A percentile compares a stretch with the other conserved stretches of the same genome.
phyloP scores from a whole-genome alignment of 2,888 invertebrate species.

The Tachina lurida region DNA sequence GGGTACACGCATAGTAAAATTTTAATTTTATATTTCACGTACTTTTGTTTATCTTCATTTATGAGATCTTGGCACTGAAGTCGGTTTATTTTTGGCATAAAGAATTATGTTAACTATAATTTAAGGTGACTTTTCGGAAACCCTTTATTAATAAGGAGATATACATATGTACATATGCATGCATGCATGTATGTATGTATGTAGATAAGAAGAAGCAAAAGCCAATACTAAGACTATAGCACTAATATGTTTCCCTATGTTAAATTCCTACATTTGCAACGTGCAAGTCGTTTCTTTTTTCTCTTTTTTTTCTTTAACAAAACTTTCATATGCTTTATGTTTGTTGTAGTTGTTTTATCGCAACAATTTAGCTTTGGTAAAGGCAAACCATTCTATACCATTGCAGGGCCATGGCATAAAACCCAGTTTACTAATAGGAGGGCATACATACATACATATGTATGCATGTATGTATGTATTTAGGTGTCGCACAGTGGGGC shows the following conservation, averaged over 20 bases:
- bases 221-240: neutral
- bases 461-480: too few species aligned
- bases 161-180: neutral
- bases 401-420: slow-evolving; percentile 8
- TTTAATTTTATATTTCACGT: too few species aligned
- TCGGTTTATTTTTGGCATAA: too few species aligned
- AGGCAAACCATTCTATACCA: slow-evolving; percentile 41
- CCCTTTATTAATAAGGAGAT: neutral
- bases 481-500: too few species aligned
- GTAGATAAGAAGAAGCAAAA: neutral
- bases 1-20: too few species aligned
- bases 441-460: neutral
- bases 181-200: too few species aligned
- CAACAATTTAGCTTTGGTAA: slow-evolving; percentile 64
- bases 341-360: slow-evolving; percentile 53
- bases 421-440: slow-evolving; percentile 26
- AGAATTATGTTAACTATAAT: neutral
- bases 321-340: slow-evolving; percentile 48
- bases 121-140: neutral
- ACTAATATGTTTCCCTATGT: neutral
- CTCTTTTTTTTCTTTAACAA: neutral
- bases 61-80: too few species aligned
- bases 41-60: too few species aligned
- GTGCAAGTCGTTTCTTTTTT: neutral
- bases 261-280: neutral